Conservation (phyloP, 1,140 invertebrate genomes). For the Homarus americanus region DNA sequence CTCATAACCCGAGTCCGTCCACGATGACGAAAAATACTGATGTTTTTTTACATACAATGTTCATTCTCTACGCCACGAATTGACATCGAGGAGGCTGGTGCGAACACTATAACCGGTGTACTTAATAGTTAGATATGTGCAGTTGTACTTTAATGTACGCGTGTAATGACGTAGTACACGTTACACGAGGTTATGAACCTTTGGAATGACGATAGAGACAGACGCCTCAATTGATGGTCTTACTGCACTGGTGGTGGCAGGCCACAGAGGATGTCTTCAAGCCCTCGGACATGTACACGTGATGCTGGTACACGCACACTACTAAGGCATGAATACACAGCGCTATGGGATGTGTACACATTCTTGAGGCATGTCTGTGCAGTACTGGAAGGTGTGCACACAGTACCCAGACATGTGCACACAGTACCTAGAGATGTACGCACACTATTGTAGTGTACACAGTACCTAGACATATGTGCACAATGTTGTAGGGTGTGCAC, state of each 20-base stretch:
- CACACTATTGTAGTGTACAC: not conserved
- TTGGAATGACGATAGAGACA: no score
- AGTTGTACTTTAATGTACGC: slow-evolving; percentile 4
- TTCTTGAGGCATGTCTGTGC: not conserved
- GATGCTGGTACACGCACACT: not conserved
- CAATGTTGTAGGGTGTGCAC: not conserved
- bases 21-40: not conserved
- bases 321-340: slow-evolving; percentile 4
- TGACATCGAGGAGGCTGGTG: slow-evolving; percentile 17
- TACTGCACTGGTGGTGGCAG: no score
- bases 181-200: no score
- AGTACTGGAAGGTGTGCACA: not conserved
- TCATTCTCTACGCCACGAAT: not conserved
- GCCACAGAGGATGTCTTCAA: no score
- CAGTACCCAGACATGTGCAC: not conserved
- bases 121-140: not conserved
- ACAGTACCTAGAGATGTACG: not conserved
- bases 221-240: no score
- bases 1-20: not conserved
- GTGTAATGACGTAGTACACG: not conserved
- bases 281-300: slow-evolving; percentile 17
- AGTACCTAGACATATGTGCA: not conserved
- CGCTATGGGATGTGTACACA: not conserved
- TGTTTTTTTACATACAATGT: no score
- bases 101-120: slow-evolving; percentile 43